A percentile compares a stretch with the other conserved stretches of the same genome.
Conservation (phyloP, 2,797 vertebrate genomes). For the Triplophysa bombifrons region DNA sequence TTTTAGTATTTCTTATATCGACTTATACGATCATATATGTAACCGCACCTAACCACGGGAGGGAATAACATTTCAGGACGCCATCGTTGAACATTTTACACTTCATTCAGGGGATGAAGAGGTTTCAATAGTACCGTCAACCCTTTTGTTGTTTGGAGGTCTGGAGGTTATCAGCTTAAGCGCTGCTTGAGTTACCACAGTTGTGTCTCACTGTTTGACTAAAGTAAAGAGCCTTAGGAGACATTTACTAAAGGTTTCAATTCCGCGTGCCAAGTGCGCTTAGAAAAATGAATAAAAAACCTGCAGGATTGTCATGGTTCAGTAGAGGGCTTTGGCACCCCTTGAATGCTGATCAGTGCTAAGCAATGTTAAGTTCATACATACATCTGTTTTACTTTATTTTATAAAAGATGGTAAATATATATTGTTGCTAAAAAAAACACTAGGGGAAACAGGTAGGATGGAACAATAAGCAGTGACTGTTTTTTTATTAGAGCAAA, state of each 20-base stretch:
- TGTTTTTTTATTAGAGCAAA: conserved; percentile 9
- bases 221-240: conserved; percentile 46
- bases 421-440: conserved; percentile 38
- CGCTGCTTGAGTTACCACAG: conserved; percentile 44
- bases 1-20: conserved; percentile 5
- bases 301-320: conserved; percentile 52
- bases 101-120: conserved; percentile 26
- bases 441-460: neutral
- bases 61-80: conserved; percentile 15
- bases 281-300: conserved; percentile 56
- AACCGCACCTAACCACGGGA: conserved; percentile 23
- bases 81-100: neutral
- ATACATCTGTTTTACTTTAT: conserved; percentile 53
- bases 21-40: neutral
- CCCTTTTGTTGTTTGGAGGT: conserved; percentile 24
- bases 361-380: conserved; percentile 40
- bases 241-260: conserved; percentile 47
- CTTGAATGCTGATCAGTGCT: conserved; percentile 42
- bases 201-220: conserved; percentile 38
- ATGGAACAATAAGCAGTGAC: conserved; percentile 28
- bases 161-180: conserved; percentile 47
- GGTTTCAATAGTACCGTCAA: conserved; percentile 6
- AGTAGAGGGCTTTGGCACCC: conserved; percentile 51
- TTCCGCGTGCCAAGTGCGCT: conserved; percentile 49
- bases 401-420: conserved; percentile 18